Conservation (phyloP, 2,113 vertebrate species). For the Emydocephalus ijimae region DNA sequence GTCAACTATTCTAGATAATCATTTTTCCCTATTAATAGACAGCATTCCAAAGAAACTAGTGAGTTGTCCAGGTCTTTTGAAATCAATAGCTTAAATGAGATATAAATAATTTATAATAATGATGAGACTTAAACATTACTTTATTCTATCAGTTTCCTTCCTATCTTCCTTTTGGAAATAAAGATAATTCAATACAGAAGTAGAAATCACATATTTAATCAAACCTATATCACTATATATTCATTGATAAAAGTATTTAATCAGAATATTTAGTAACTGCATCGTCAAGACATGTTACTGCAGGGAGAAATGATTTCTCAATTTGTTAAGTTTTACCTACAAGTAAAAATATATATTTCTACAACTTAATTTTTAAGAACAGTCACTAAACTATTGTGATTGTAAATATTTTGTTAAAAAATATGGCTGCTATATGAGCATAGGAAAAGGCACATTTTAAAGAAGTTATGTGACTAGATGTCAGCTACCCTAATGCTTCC, state of each 20-base stretch:
- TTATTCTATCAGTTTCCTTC: not conserved
- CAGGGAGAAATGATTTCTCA: constrained; percentile 17
- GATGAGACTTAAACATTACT: not conserved
- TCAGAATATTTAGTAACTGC: not conserved
- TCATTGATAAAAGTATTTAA: rapidly evolving
- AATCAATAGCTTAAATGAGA: not conserved
- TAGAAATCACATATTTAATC: not conserved
- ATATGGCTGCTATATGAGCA: not conserved
- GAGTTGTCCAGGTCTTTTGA: not conserved
- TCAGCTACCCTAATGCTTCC: not conserved
- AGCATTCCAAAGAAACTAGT: not conserved
- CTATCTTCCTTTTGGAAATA: not conserved
- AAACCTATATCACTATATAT: not conserved
- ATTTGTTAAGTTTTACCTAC: not conserved
- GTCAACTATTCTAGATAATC: not conserved
- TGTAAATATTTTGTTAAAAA: not conserved
- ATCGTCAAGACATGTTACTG: constrained; percentile 4
- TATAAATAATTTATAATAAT: not conserved
- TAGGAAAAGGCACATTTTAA: not conserved
- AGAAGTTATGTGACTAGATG: not conserved
- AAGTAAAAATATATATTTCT: not conserved
- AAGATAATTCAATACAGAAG: not conserved
- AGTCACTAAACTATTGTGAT: not conserved
- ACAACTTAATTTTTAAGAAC: not conserved
- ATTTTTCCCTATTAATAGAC: not conserved